Conservation (phyloP, 2,113 vertebrate genomes). For the Callopanchax toddi region DNA sequence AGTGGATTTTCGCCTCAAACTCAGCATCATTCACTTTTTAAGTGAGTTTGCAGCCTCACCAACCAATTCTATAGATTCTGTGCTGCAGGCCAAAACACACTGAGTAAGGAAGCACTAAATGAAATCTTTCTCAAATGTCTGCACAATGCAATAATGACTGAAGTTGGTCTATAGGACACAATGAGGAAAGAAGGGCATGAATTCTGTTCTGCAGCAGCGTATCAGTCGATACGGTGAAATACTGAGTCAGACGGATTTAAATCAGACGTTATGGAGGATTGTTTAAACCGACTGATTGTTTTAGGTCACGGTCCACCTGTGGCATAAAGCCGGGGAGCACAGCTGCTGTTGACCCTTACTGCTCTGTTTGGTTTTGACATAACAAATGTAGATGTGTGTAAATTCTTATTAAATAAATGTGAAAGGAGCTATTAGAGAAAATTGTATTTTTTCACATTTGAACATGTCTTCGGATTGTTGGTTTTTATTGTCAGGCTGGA, state of each 20-base stretch:
- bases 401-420: no score
- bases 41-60: neutral
- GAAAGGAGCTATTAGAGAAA: no score
- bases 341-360: neutral
- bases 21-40: neutral
- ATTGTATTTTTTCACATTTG: neutral
- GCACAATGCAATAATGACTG: neutral
- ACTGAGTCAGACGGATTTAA: neutral
- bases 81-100: neutral
- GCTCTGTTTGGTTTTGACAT: no score
- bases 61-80: neutral
- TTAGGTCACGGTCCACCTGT: neutral
- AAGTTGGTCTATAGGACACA: neutral
- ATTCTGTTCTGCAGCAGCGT: neutral
- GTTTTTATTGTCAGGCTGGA: conserved; percentile 19
- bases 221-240: neutral
- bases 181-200: neutral
- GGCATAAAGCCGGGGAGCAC: neutral
- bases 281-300: neutral
- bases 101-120: neutral
- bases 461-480: conserved; percentile 2
- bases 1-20: neutral
- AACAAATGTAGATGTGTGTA: no score
- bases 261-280: neutral
- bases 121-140: neutral